Evolutionary conservation across 2,113 vertebrate genomes (phyloP), one percentile per base, ranked within the genome.

Genomic region (Zosterops lateralis): DNA sequence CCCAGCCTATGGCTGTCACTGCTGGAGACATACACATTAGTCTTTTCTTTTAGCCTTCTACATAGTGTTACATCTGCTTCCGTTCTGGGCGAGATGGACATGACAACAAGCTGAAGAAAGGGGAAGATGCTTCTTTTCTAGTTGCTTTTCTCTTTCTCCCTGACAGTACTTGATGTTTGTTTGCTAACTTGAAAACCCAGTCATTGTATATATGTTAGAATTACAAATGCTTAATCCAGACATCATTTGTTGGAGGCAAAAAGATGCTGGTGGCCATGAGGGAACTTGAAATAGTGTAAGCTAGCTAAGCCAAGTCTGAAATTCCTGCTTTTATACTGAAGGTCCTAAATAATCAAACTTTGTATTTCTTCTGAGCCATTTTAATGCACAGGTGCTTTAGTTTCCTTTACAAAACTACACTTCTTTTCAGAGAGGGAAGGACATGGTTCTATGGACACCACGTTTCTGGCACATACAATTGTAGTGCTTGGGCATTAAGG

Each of bases 381-480:
- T 92, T 78, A 56, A 47, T 72, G 21, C 9, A 14, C 11, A 3
- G 20, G 12, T 68, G 29, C 19, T 38, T 26, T 78, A 10, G 3
- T 70, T 92, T 65, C 14, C 4, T 9, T 61, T 87, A 57, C 17
- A 70, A 48, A 72, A 24, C 13, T 22, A 1, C 62, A 58, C 22
- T 50, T 68, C 11, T 11, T 82, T 87, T 38, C 53, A 28, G 34
- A 71, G 65, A 7, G 13, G 12, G 28, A 72, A 68, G 22, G 22
- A 11, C 12, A 7, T 24, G 4, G 12, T 14, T 87, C 6, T 64
- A 1, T 56, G 40, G 31, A 31, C 40, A n/a, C 36, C 1, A 0
- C 56, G 15, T 72, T 84, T 75, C 50, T 82, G 28, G 26, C 40
- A 40, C 6, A 10, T 48, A 17, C 7, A 48, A 1, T 21, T n/a